Conservation (phyloP, 2,797 vertebrate genomes). For the Calcarius lapponicus region DNA sequence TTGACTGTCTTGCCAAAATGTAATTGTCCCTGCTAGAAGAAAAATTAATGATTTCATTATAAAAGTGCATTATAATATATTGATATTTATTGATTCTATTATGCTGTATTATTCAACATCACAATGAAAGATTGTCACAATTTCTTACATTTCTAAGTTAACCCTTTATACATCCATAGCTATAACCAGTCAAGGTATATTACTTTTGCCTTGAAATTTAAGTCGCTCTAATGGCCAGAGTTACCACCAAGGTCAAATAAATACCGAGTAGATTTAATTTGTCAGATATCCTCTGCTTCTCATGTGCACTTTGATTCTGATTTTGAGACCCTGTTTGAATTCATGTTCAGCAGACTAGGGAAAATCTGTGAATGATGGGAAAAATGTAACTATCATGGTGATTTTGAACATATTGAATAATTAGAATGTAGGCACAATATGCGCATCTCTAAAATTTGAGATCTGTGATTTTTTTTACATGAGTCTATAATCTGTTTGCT, state of each 20-base stretch:
- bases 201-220: not conserved
- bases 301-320: not conserved
- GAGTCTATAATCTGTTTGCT: not conserved
- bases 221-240: not conserved
- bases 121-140: not conserved
- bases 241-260: not conserved
- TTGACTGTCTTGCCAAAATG: not conserved
- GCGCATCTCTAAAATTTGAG: not conserved
- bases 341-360: not conserved
- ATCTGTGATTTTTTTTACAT: not conserved
- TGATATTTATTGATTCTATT: conserved; percentile 43
- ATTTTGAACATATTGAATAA: not conserved
- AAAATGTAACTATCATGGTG: not conserved
- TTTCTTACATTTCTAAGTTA: not conserved
- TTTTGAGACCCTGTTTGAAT: not conserved
- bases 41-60: conserved; percentile 31
- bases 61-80: conserved; percentile 35
- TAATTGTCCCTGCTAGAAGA: conserved; percentile 13
- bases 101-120: conserved; percentile 10
- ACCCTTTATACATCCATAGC: not conserved
- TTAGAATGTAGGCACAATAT: not conserved
- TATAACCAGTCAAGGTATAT: not conserved
- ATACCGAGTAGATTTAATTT: not conserved
- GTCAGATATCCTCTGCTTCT: not conserved
- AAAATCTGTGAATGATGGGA: not conserved